Percentiles rank a stretch among this genome's conserved stretches.
phyloP scores from a whole-genome alignment of 2,113 vertebrate species.

The Sander vitreus region DNA sequence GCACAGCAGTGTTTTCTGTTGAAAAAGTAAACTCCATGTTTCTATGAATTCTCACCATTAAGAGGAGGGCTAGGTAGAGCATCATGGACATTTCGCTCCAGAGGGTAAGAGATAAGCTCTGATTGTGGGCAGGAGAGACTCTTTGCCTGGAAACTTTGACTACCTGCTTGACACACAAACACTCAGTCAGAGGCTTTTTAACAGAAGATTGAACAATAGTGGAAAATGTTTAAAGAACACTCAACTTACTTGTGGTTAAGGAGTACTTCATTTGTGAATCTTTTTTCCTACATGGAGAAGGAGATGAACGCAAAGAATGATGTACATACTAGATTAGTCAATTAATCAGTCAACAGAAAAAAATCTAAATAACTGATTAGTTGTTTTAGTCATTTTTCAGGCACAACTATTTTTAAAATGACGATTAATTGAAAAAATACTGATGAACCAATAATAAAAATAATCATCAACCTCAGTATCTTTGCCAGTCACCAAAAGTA shows the following conservation, averaged over 20 bases:
- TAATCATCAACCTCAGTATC: background rate
- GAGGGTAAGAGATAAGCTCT: constrained; percentile 81
- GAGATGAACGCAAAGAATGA: background rate
- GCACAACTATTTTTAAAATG: background rate
- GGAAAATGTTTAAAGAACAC: background rate
- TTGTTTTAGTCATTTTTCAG: background rate
- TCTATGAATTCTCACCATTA: constrained; percentile 79
- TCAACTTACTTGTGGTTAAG: constrained; percentile 76
- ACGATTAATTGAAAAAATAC: background rate
- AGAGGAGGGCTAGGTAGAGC: constrained; percentile 79
- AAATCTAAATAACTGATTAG: background rate
- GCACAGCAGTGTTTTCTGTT: background rate
- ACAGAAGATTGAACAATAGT: background rate
- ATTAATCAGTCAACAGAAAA: background rate
- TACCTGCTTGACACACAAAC: constrained; percentile 60
- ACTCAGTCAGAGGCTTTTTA: constrained; percentile 9
- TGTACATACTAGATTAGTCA: background rate
- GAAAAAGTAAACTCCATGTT: background rate
- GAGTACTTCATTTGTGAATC: constrained; percentile 76
- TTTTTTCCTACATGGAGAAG: constrained; percentile 73
- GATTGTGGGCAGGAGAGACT: constrained; percentile 71
- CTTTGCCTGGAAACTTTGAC: constrained; percentile 78
- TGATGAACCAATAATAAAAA: background rate
- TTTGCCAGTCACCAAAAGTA: background rate
- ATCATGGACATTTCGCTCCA: constrained; percentile 66